These are phyloP conservation scores for Anoplophora glabripennis DNA, from an alignment of 1,140 invertebrate genomes.

Conservation along the genomic window DNA sequence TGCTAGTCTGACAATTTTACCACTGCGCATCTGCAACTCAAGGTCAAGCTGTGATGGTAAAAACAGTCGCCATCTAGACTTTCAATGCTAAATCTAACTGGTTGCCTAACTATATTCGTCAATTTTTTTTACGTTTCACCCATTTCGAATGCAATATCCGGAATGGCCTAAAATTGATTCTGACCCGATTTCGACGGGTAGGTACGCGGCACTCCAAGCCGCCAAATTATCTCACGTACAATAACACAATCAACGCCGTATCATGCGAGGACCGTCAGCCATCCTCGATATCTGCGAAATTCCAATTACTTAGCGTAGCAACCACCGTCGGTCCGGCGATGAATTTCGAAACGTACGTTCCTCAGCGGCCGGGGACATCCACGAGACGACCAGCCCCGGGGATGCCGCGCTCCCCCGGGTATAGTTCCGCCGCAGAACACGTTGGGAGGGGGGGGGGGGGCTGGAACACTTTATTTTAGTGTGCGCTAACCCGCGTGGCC, in stretches of 20 bases:
- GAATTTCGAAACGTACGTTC: constrained; percentile 6
- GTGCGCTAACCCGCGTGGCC: constrained; percentile 23
- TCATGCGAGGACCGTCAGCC: not conserved
- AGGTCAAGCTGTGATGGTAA: too few species aligned
- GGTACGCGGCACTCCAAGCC: not conserved
- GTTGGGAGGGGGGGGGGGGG: too few species aligned
- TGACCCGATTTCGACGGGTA: too few species aligned
- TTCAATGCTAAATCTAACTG: too few species aligned
- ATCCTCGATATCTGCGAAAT: not conserved
- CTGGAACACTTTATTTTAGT: constrained; percentile 30
- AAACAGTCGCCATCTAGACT: too few species aligned
- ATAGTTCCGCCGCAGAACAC: constrained; percentile 20
- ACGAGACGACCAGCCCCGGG: constrained; percentile 15
- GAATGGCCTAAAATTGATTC: too few species aligned
- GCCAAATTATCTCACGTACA: not conserved
- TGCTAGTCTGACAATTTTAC: too few species aligned
- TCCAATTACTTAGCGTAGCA: constrained; percentile 10
- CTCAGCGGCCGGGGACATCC: constrained; percentile 8
- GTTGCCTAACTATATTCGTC: too few species aligned
- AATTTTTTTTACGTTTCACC: too few species aligned
- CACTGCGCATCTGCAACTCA: too few species aligned
- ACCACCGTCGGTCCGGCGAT: not conserved
- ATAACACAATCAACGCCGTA: not conserved
- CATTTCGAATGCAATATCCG: too few species aligned
- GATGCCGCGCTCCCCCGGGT: constrained; percentile 17